Conservation (phyloP, 2,888 invertebrate species). For the Noctua fimbriata region DNA sequence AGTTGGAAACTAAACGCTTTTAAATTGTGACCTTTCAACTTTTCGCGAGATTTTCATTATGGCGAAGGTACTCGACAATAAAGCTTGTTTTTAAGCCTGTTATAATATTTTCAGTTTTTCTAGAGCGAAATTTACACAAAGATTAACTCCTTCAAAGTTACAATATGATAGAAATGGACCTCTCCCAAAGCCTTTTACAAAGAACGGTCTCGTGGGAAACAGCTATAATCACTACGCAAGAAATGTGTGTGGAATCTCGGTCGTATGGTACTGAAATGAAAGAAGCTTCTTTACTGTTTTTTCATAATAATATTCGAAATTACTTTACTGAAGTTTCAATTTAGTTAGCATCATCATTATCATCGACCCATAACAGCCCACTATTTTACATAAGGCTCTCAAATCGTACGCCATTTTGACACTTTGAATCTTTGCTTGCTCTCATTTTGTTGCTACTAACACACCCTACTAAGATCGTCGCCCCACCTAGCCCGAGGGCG, state of each 20-base stretch:
- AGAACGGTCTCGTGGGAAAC: slow-evolving; percentile 16
- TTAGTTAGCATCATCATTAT: not conserved
- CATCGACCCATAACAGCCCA: not conserved
- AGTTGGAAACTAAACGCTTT: slow-evolving; percentile 29
- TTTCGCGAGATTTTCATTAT: slow-evolving; percentile 11
- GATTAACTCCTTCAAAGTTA: not conserved
- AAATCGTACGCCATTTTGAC: not conserved
- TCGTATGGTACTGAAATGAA: not conserved
- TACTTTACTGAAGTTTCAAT: not conserved
- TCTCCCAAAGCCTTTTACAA: slow-evolving; percentile 9
- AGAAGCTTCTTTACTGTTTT: not conserved
- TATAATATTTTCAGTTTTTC: not conserved
- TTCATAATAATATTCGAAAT: not conserved
- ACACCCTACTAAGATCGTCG: not conserved
- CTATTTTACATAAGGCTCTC: not conserved
- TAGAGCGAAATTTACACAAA: not conserved
- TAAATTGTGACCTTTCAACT: slow-evolving; percentile 21
- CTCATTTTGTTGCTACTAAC: not conserved
- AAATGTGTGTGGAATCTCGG: not conserved
- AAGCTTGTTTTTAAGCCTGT: not conserved
- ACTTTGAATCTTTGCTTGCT: not conserved
- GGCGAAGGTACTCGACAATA: not conserved
- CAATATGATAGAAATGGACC: not conserved
- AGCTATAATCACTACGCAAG: not conserved
- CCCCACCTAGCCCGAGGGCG: not conserved